Evolutionary conservation across 2,888 invertebrate genomes (phyloP), one percentile per base, ranked within the genome.

Genomic region (Sicus ferrugineus): DNA sequence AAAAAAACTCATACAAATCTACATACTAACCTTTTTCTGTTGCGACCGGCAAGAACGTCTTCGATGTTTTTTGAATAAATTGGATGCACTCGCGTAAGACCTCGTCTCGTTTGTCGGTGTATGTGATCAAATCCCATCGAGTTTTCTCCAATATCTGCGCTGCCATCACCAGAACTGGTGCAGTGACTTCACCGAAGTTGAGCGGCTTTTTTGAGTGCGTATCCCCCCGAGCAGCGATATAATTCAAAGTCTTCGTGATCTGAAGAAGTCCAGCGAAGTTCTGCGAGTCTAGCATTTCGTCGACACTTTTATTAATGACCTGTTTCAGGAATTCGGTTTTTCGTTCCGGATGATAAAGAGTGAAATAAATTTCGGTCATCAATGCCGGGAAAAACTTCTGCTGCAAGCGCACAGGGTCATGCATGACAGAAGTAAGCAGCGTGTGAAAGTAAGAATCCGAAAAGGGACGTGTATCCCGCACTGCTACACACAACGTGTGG

Each of bases 41-140:
- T 1, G 79, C 80, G 56, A 76, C 56, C 11, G 79, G 80, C 38
- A 81, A 67, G 69, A 80, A 79, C 34, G 75, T 78, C 62, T 80
- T 80, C 0, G 78, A 75, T 0, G 79, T 76, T 16, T 74, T 73
- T 61, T 78, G 76, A 42, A 81, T 75, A 68, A 81, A 79, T 46
- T 75, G 74, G 63, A 79, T 79, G 30, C 79, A 77, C 30, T 74
- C 75, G 5, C 75, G 73, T 0, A 82, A 74, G 66, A 83, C 74
- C 69, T 77, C 77, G 69, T 81, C 81, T 3, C 76, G 75, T 6
- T 76, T 73, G 68, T 79, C 76, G 0, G 78, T 76, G 68, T 80
- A 83, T 0, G 77, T 79, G 5, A 79, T 73, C 4, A 82, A 72
- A 72, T 81, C 80, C 83, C 83, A 83, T 9, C 82, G 77, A 16